Conservation (phyloP, 2,797 vertebrate genomes). For the Alfaro cultratus region DNA sequence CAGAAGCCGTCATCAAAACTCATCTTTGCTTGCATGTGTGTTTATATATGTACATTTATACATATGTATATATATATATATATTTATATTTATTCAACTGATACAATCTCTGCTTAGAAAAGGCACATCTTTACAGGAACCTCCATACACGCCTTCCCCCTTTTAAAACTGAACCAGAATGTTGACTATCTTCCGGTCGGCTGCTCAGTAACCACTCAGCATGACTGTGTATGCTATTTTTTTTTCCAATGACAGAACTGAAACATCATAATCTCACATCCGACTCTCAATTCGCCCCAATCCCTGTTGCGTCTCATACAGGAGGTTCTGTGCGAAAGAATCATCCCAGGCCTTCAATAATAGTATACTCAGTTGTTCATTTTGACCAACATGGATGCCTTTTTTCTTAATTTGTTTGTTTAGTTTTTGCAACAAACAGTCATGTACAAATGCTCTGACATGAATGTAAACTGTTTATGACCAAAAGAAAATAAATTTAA, state of each 20-base stretch:
- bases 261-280: slow-evolving; percentile 70
- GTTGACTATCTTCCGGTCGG: slow-evolving; percentile 30
- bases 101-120: slow-evolving; percentile 61
- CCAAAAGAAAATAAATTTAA: slow-evolving; percentile 41
- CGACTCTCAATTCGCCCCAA: slow-evolving; percentile 42
- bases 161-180: slow-evolving; percentile 38
- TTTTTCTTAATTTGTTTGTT: not conserved
- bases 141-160: slow-evolving; percentile 54
- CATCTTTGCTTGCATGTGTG: not conserved
- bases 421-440: slow-evolving; percentile 82
- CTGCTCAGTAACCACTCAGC: slow-evolving; percentile 18
- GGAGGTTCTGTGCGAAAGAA: slow-evolving; percentile 90
- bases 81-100: slow-evolving; percentile 1
- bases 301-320: slow-evolving; percentile 38
- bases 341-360: slow-evolving; percentile 68
- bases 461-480: slow-evolving; percentile 83
- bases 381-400: slow-evolving; percentile 71
- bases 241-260: slow-evolving; percentile 53
- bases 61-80: no score
- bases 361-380: slow-evolving; percentile 77
- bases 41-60: not conserved
- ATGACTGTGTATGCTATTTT: slow-evolving; percentile 47
- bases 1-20: not conserved
- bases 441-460: slow-evolving; percentile 79
- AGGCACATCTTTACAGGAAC: slow-evolving; percentile 75